Evolutionary conservation across 2,888 invertebrate genomes (phyloP).

Genomic region (Brachypalpus laphriformis): DNA sequence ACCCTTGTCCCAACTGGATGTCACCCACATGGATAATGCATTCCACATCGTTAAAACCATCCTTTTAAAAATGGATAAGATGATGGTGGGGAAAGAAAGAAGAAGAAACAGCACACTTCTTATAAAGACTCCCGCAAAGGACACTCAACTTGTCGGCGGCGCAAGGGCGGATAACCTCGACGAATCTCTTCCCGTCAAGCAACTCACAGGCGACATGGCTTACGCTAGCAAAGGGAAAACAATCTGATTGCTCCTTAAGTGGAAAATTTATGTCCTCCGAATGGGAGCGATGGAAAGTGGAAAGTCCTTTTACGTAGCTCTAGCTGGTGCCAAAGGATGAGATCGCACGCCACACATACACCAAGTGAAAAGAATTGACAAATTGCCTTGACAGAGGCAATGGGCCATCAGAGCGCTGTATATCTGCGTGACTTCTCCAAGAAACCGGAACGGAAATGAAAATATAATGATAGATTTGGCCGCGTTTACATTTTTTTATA

Average conservation of each 20-base stretch:
- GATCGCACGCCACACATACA: neutral
- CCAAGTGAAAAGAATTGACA: constrained; percentile 44
- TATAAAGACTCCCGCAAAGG: neutral
- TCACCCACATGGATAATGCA: constrained; percentile 4
- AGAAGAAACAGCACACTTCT: constrained; percentile 4
- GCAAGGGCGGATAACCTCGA: neutral
- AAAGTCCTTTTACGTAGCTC: constrained; percentile 16
- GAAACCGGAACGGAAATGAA: constrained; percentile 22
- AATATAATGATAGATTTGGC: constrained; percentile 46
- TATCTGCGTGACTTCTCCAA: neutral
- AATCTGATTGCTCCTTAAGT: constrained; percentile 77
- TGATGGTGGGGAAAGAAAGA: neutral
- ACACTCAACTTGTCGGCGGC: neutral
- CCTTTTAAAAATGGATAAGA: constrained; percentile 31
- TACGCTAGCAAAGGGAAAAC: constrained; percentile 50
- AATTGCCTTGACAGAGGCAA: constrained; percentile 48
- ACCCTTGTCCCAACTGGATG: neutral
- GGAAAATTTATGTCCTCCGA: constrained; percentile 75
- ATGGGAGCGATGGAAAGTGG: constrained; percentile 30
- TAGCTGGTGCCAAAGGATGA: neutral
- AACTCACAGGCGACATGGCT: constrained; percentile 20
- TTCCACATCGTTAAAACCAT: constrained; percentile 39
- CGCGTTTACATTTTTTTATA: constrained; percentile 38
- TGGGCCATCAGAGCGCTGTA: constrained; percentile 26
- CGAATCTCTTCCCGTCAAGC: constrained; percentile 34